Evolutionary conservation across 2,888 invertebrate genomes (phyloP).

Genomic region (Rotaria macrura): DNA sequence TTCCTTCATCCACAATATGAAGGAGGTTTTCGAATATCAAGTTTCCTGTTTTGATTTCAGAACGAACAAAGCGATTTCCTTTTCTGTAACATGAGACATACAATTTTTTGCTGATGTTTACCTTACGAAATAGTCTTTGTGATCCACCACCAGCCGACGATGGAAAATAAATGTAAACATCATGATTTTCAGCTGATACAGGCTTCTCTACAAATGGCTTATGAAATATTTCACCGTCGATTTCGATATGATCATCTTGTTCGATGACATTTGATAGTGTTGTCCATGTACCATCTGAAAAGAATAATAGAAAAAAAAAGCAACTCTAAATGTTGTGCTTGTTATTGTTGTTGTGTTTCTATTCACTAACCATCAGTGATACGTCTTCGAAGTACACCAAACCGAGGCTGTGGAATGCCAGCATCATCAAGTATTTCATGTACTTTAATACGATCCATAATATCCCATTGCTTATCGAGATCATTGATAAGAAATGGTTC

Average conservation of each 20-base stretch:
- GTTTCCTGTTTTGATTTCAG: no score
- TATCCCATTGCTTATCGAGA: slow-evolving; percentile 92
- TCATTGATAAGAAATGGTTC: slow-evolving; percentile 96
- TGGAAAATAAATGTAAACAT: slow-evolving; percentile 98
- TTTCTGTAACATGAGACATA: no score
- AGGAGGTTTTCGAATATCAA: no score
- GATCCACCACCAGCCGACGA: slow-evolving; percentile 92
- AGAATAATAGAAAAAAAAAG: neutral
- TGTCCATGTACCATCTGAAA: neutral
- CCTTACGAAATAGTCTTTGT: slow-evolving; percentile 87
- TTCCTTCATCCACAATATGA: no score
- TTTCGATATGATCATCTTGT: slow-evolving; percentile 91
- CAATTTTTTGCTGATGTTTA: no score
- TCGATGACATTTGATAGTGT: slow-evolving; percentile 52
- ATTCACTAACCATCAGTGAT: slow-evolving; percentile 9
- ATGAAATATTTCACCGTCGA: slow-evolving; percentile 78
- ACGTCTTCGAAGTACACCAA: slow-evolving; percentile 74
- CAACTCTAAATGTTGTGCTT: no score
- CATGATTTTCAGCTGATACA: slow-evolving; percentile 96
- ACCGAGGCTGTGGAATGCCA: slow-evolving; percentile 91
- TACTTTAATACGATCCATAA: slow-evolving; percentile 61
- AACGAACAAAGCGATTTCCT: no score
- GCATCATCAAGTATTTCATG: slow-evolving; percentile 83
- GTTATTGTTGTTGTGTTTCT: no score
- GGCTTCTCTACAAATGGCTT: slow-evolving; percentile 99